Base-by-base conservation (phyloP, 2,797 vertebrate genomes). In the Acipenser transmontanus region DNA sequence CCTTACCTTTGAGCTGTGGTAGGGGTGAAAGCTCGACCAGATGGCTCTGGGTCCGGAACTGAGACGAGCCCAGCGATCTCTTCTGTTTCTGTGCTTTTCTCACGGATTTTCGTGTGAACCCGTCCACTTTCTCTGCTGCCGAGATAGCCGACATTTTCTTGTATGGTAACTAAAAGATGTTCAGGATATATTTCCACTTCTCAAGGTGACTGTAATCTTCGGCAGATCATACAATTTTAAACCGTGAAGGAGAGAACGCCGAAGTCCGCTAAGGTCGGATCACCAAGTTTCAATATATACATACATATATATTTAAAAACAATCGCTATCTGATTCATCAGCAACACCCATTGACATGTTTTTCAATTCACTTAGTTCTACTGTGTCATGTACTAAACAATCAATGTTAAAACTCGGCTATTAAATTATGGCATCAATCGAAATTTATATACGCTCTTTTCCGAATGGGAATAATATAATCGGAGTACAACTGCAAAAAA, bases 51-150 rank as follows among this genome's bases (percentile, higher is more conserved):
- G 87, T 92, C 69, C 94, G 93, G 82, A 95, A 99, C 88, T 96
- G 95, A 68, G 96, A 98, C 17, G 97, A 99, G 77, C 96, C 93
- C 73, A 95, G 96, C 60, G 93, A 93, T 77, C 89, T 89, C 74
- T 93, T 91, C 91, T 94, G 95, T 73, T 91, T 89, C 87, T 95
- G 94, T 71, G 93, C 96, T 87, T 97, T 98, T 85, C 94, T 91
- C 90, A 98, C 85, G 47, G 97, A 98, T 85, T 96, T 97, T 84
- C 94, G 91, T 63, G 95, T 98, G 80, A 99, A 99, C 63, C 97
- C 97, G 75, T 98, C 96, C 92, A 97, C 97, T 89, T 98, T 99
- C 90, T 99, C 97, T 73, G 95, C 85, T 73, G 96, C 95, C 47
- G 95, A 94, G 85, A 98, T 93, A 84, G 93, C 90, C 86, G 93